A percentile compares a stretch with the other conserved stretches of the same genome.
These are phyloP conservation scores for Tribolium freemani DNA, from an alignment of 2,888 invertebrate genomes.

Conservation along the genomic window DNA sequence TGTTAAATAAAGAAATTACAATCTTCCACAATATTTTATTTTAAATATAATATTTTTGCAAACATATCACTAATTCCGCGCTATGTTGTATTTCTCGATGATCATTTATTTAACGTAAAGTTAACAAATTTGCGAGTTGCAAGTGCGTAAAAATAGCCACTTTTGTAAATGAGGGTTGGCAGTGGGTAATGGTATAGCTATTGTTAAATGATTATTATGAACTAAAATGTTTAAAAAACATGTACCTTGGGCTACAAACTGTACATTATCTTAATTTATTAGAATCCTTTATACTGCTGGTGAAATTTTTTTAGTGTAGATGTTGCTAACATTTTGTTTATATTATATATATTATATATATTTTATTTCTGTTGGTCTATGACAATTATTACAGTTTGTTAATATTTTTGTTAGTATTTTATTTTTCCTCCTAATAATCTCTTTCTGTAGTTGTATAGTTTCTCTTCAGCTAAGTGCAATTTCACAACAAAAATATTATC, in stretches of 20 bases:
- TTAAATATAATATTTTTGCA: slow-evolving; percentile 36
- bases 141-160: slow-evolving; percentile 54
- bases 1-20: slow-evolving; percentile 57
- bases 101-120: slow-evolving; percentile 55
- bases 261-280: slow-evolving; percentile 63
- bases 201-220: slow-evolving; percentile 57
- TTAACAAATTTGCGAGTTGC: slow-evolving; percentile 55
- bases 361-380: slow-evolving; percentile 62
- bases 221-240: slow-evolving; percentile 58
- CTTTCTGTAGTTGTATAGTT: slow-evolving; percentile 43
- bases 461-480: slow-evolving; percentile 59
- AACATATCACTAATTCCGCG: slow-evolving; percentile 40
- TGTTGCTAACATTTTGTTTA: slow-evolving; percentile 60
- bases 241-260: slow-evolving; percentile 60
- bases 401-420: slow-evolving; percentile 59
- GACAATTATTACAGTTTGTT: slow-evolving; percentile 58
- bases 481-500: slow-evolving; percentile 61
- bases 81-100: slow-evolving; percentile 1
- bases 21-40: slow-evolving; percentile 45
- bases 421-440: slow-evolving; percentile 24
- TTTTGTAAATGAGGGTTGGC: slow-evolving; percentile 61
- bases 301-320: slow-evolving; percentile 58
- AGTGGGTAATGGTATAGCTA: slow-evolving; percentile 60
- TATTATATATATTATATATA: slow-evolving; percentile 59
- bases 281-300: slow-evolving; percentile 58